Percentiles rank a stretch among this genome's conserved stretches.
These are phyloP conservation scores for Diadromus collaris DNA, from an alignment of 2,888 invertebrate genomes.

Conservation along the genomic window DNA sequence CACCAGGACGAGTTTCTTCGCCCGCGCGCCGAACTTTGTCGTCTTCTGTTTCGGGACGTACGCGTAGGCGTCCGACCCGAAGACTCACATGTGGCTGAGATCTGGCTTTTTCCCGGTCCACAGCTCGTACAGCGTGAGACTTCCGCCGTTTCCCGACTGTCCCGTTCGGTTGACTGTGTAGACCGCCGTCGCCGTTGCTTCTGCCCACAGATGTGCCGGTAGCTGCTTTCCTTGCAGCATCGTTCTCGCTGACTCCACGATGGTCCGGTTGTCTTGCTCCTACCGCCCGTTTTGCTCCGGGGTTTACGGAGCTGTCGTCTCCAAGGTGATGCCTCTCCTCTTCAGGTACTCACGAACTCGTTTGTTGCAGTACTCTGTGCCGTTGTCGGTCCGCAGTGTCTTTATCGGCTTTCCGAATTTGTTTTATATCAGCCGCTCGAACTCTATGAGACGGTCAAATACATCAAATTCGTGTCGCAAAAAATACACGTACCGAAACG, in stretches of 20 bases:
- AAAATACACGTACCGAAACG: slow-evolving; percentile 45
- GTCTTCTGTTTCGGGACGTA: slow-evolving; percentile 20
- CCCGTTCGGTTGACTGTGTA: slow-evolving; percentile 62
- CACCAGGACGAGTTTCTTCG: slow-evolving; percentile 2
- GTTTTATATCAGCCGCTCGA: slow-evolving; percentile 34
- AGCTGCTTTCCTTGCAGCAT: slow-evolving; percentile 52
- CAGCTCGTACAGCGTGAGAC: slow-evolving; percentile 56
- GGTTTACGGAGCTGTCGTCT: slow-evolving; percentile 58
- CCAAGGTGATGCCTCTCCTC: slow-evolving; percentile 38
- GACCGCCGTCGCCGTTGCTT: slow-evolving; percentile 62
- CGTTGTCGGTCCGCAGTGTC: slow-evolving; percentile 44
- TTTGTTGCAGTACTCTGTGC: slow-evolving; percentile 48
- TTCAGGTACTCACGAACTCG: slow-evolving; percentile 33
- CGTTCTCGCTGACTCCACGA: slow-evolving; percentile 56
- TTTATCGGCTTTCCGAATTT: slow-evolving; percentile 36
- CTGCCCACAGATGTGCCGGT: slow-evolving; percentile 61
- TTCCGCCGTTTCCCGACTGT: slow-evolving; percentile 31
- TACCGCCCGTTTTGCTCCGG: slow-evolving; percentile 59
- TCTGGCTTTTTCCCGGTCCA: slow-evolving; percentile 17
- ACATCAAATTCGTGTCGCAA: slow-evolving; percentile 41
- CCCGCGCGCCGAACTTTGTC: slow-evolving; percentile 18
- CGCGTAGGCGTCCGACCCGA: slow-evolving; percentile 15
- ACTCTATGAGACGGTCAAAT: slow-evolving; percentile 28
- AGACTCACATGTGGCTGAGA: slow-evolving; percentile 9
- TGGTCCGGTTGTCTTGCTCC: slow-evolving; percentile 53